Base-by-base conservation (phyloP, 2,888 invertebrate species). In the Ligdia adustata region DNA sequence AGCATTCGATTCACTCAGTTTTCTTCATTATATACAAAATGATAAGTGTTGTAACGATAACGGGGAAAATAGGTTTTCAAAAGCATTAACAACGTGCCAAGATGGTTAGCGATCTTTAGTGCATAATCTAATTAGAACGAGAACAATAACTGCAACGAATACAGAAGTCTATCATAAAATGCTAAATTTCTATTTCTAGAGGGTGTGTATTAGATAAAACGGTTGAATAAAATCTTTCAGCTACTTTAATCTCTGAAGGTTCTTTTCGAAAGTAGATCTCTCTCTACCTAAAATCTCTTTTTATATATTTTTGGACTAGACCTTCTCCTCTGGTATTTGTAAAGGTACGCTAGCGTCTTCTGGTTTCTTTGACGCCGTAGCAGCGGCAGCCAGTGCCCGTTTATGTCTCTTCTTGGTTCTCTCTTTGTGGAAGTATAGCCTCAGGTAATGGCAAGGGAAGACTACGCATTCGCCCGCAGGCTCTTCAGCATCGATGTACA, bases 401-500 rank as follows among this genome's bases (percentile, higher is more conserved):
- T 81, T 84, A 41, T 87, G 89, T 51, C 91, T 76, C 68, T 93
- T 94, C 79, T 93, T 93, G 34, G 89, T 88, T 38, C 93, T 84
- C 62, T 94, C 93, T 53, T 93, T 92, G 68, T 93, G 92, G 82
- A 96, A 94, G 81, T 95, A 95, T 7, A 95, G 82, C 57, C 96
- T 90, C 15, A 97, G 92, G 77, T 96, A 97, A 70, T 95, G 95
- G 70, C 96, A 95, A 2, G 96, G 95, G 76, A 97, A 95, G 37
- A 95, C 93, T 1, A 96, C 95, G 71, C 96, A 96, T 64, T 95
- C 94, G 9, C 96, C 95, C 0, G 94, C 94, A 0, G 94, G 93
- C 62, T 96, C 96, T 65, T 96, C 96, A 0, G 95, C 97, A 78
- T 97, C 97, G 40, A 97, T 95, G 79, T 95, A 96, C 1, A 97